Conservation (phyloP, 2,113 vertebrate species). For the Puffinus mauretanicus region DNA sequence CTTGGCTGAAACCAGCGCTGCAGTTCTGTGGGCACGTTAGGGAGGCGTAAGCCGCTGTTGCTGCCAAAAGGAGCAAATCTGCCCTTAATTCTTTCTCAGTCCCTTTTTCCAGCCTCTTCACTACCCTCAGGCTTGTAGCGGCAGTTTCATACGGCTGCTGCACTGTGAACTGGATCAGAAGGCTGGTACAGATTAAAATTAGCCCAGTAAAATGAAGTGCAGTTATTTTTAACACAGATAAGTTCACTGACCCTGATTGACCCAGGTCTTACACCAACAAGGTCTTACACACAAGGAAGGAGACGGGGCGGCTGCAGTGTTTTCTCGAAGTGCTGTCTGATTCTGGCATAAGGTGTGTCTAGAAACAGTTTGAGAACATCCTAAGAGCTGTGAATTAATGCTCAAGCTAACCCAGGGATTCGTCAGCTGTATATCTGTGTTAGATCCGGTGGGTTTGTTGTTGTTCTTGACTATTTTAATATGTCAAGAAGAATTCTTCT, state of each 20-base stretch:
- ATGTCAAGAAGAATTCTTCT: neutral
- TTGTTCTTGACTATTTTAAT: neutral
- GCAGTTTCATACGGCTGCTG: neutral
- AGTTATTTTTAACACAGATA: neutral
- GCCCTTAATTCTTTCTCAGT: neutral
- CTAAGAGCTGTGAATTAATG: too few relatives aligned
- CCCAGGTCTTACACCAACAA: accelerated
- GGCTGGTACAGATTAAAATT: neutral
- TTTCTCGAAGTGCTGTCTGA: neutral
- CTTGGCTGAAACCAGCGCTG: neutral
- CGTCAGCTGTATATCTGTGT: neutral
- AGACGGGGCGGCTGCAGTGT: neutral
- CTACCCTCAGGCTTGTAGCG: accelerated
- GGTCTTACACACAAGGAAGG: neutral
- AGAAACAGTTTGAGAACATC: neutral
- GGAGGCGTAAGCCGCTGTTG: neutral
- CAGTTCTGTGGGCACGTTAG: accelerated
- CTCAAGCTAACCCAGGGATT: neutral
- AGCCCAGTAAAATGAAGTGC: neutral
- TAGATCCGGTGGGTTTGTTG: neutral
- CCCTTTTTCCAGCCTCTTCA: neutral
- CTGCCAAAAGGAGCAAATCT: neutral
- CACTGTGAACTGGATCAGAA: accelerated
- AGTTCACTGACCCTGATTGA: neutral
- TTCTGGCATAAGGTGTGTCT: neutral